Evolutionary conservation across 2,797 vertebrate species (phyloP), one percentile per base, ranked within the genome.

Genomic region (Rhinella marina): DNA sequence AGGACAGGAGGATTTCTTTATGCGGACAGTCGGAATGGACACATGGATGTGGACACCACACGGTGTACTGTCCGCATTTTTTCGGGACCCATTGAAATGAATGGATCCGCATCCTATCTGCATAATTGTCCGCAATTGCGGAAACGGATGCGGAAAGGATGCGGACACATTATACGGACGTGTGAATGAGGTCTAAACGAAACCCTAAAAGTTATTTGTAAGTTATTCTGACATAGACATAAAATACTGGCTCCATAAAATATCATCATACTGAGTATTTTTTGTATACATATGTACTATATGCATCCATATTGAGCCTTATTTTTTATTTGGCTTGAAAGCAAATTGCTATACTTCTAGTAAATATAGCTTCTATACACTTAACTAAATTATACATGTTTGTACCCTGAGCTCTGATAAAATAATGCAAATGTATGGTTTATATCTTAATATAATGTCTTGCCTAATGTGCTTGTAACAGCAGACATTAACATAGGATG

Each of bases 371-470:
- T 82, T 77, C 48, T 68, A 68, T 86, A 86, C 50, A 86, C 79
- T 86, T 88, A 82, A 77, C 79, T 82, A 78, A 78, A 89, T 88
- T 86, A 88, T 85, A 88, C 77, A 85, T 85, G 78, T 52, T 85
- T 88, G 77, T 57, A 85, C 81, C 77, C 87, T 57, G 48, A 56
- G 48, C 41, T 64, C 61, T 59, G n/a, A 85, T 81, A 76, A 57
- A 85, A 75, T 75, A 81, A 88, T 85, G 82, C 50, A 68, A 78
- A 70, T 84, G 32, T 70, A 61, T 17, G 52, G 75, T 85, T 81
- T 88, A 41, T 85, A 25, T 41, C 52, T 81, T 23, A 25, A 21
- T 32, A 78, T 80, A 73, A 80, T 81, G 77, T 75, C 54, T 75
- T 81, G 48, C 72, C 57, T 81, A 88, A 85, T 89, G 82, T 82